Base-by-base conservation (phyloP, 2,113 vertebrate genomes). In the Chionodraco myersi region DNA sequence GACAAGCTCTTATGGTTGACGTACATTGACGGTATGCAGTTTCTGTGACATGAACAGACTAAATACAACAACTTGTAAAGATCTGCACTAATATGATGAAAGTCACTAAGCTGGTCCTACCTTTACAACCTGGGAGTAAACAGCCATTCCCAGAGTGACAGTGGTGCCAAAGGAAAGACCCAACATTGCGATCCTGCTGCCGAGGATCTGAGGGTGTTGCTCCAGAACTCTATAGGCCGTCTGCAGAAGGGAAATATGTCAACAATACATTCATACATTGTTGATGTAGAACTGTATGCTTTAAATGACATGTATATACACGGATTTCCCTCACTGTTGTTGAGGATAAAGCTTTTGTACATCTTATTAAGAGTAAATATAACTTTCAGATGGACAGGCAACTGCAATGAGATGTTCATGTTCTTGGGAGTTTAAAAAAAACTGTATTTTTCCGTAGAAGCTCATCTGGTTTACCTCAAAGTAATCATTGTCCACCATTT, bases 401-500 rank as follows among this genome's bases (percentile, higher is more conserved):
- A 41, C 36, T 7, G 36, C 36, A 41, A 41, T 7, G 36, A 41
- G 6, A 41, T 41, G 36, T 41, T 41, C 36, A 41, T 41, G 36
- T 41, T 41, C 36, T 41, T 6, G 36, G 36, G 36, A 1, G 36
- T 41, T 41, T 41, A 6, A 8, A 41, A 41, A 41, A 41, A 41
- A 41, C 5, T 8, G 36, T 41, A 41, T 41, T 41, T 1, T 41
- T 41, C 36, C 6, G 6, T 41, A 41, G 36, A 41, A 41, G 36
- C 36, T 41, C 36, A 41, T 41, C 36, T 41, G 36, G 36, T 26
- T 77, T 83, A 95, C 95, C 93, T 96, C 94, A 89, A 96, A 94
- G 71, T 95, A 96, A 0, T 65, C 21, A 23, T 84, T 81, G 36
- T 69, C 82, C 34, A 94, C 83, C n/a, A 72, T 47, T 56, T 93